These are phyloP conservation scores for Bujurquina vittata DNA, from an alignment of 2,113 vertebrate genomes.

Conservation along the genomic window DNA sequence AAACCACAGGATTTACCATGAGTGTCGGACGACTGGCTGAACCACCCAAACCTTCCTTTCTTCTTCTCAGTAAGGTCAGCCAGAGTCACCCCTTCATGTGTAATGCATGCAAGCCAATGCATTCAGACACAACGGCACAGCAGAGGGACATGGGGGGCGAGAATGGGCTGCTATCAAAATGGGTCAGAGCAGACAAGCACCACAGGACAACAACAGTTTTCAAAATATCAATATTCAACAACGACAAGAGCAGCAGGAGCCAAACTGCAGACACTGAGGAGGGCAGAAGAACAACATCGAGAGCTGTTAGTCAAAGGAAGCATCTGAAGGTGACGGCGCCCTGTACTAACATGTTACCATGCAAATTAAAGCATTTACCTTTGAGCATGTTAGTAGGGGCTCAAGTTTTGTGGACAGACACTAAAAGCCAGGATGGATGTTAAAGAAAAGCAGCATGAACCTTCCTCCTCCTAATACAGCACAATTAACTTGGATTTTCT, in stretches of 20 bases:
- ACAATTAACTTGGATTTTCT: not conserved
- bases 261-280: slow-evolving; percentile 70
- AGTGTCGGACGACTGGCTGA: slow-evolving; percentile 94
- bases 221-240: slow-evolving; percentile 73
- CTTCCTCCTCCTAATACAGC: slow-evolving; percentile 5
- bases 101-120: slow-evolving; percentile 89
- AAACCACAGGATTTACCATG: slow-evolving; percentile 88
- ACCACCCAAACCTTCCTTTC: slow-evolving; percentile 95
- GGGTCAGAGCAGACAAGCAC: slow-evolving; percentile 76
- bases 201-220: slow-evolving; percentile 78
- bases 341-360: slow-evolving; percentile 55
- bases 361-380: slow-evolving; percentile 29
- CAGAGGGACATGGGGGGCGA: slow-evolving; percentile 80
- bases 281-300: slow-evolving; percentile 71
- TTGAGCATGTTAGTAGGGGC: slow-evolving; percentile 52
- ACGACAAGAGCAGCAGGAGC: slow-evolving; percentile 69
- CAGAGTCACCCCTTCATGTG: slow-evolving; percentile 93
- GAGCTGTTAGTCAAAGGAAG: slow-evolving; percentile 70
- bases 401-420: slow-evolving; percentile 44
- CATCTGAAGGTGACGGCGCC: slow-evolving; percentile 47
- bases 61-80: slow-evolving; percentile 97
- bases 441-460: slow-evolving; percentile 40
- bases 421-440: slow-evolving; percentile 51
- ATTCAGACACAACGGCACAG: slow-evolving; percentile 88
- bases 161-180: slow-evolving; percentile 80